Evolutionary conservation across 2,888 invertebrate genomes (phyloP).

Genomic region (Pegoplata infirma): DNA sequence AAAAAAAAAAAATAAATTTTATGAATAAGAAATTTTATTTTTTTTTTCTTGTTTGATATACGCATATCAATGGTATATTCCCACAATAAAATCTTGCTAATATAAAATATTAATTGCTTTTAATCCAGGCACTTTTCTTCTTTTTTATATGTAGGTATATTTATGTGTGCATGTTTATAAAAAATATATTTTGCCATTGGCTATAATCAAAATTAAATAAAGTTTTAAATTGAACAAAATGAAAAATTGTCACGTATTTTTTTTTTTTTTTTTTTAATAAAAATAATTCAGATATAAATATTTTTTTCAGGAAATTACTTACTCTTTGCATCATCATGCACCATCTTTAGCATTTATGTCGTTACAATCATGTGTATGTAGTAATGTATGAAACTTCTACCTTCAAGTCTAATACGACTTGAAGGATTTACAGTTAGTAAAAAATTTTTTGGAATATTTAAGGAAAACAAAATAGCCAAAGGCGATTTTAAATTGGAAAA

Average conservation of each 20-base stretch:
- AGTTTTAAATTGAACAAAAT: constrained; percentile 30
- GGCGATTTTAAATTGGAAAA: constrained; percentile 45
- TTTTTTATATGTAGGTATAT: neutral
- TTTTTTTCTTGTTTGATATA: no score
- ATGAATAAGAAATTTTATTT: no score
- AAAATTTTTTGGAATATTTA: neutral
- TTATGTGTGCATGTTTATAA: no score
- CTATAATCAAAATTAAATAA: constrained; percentile 30
- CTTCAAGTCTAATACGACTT: constrained; percentile 16
- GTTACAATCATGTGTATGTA: neutral
- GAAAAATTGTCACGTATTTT: constrained; percentile 42
- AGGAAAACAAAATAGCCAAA: constrained; percentile 30
- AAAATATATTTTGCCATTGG: neutral
- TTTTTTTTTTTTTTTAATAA: no score
- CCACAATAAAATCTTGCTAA: no score
- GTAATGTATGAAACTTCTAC: constrained; percentile 11
- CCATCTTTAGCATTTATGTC: neutral
- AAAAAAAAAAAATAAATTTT: no score
- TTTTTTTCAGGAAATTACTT: constrained; percentile 42
- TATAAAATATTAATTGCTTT: no score
- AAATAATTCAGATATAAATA: neutral
- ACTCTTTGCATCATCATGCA: constrained; percentile 6
- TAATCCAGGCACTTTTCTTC: no score
- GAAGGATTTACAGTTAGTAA: neutral
- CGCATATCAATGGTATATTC: no score